These are phyloP conservation scores for Cynocephalus volans DNA, from an alignment of 2,113 vertebrate species.

Conservation along the genomic window DNA sequence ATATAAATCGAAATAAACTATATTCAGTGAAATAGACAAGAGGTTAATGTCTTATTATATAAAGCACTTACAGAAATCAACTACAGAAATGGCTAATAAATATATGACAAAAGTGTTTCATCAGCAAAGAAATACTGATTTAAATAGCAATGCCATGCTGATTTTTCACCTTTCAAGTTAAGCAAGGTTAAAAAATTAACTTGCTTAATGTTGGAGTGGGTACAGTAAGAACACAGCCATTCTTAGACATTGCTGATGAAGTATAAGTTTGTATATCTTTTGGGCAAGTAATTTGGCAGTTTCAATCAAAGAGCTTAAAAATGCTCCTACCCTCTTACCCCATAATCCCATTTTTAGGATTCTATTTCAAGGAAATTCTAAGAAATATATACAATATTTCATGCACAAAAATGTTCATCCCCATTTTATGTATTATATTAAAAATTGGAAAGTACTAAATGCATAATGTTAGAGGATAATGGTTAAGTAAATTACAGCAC, in stretches of 20 bases:
- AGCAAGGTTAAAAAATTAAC: background rate
- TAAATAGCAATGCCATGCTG: constrained; percentile 25
- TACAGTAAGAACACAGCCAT: background rate
- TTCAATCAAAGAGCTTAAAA: constrained; percentile 46
- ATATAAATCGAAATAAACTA: constrained; percentile 6
- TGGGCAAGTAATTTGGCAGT: background rate
- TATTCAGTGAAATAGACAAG: constrained; percentile 27
- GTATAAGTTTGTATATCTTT: constrained; percentile 28
- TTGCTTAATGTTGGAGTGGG: background rate
- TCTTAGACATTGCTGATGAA: background rate
- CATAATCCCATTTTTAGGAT: constrained; percentile 12
- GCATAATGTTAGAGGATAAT: constrained; percentile 28
- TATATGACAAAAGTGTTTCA: background rate
- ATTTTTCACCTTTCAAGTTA: constrained; percentile 42
- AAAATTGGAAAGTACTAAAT: constrained; percentile 33
- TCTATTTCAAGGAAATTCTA: constrained; percentile 37
- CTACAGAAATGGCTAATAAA: constrained; percentile 45
- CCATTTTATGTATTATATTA: background rate
- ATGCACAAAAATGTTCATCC: background rate
- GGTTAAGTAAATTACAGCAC: background rate
- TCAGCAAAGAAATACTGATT: constrained; percentile 6
- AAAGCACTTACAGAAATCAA: constrained; percentile 53
- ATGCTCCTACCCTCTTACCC: background rate
- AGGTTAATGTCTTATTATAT: constrained; percentile 18
- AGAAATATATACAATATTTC: constrained; percentile 45